Conservation (phyloP, 2,113 vertebrate genomes). For the Oceanodroma tethys region DNA sequence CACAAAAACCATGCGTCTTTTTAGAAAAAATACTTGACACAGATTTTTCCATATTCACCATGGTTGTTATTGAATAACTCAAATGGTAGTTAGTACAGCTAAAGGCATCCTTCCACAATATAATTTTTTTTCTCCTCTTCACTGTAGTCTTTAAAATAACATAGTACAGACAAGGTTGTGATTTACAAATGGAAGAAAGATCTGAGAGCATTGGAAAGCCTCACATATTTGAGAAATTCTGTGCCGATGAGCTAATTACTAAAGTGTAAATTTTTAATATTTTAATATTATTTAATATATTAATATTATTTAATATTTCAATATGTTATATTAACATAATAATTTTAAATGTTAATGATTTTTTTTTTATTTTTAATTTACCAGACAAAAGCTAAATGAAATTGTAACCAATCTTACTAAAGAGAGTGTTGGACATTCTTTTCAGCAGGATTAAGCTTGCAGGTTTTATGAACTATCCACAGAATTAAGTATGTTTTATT, state of each 20-base stretch:
- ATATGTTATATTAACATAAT: neutral
- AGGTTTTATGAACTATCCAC: neutral
- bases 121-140: neutral
- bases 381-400: neutral
- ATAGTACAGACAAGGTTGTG: slow-evolving; percentile 5
- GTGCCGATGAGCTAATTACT: neutral
- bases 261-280: neutral
- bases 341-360: neutral
- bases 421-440: neutral
- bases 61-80: slow-evolving; percentile 30
- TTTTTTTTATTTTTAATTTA: neutral
- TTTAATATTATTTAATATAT: neutral
- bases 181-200: slow-evolving; percentile 35
- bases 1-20: slow-evolving; percentile 12
- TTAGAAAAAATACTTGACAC: neutral
- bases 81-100: slow-evolving; percentile 42
- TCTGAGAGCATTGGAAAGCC: neutral
- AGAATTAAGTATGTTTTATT: neutral
- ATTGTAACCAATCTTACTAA: neutral
- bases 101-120: slow-evolving; percentile 21
- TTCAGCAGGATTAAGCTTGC: neutral
- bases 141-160: slow-evolving; percentile 11
- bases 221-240: neutral
- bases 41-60: neutral
- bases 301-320: neutral